These are phyloP conservation scores for Procambarus clarkii DNA, from an alignment of 1,140 invertebrate species.

Conservation along the genomic window DNA sequence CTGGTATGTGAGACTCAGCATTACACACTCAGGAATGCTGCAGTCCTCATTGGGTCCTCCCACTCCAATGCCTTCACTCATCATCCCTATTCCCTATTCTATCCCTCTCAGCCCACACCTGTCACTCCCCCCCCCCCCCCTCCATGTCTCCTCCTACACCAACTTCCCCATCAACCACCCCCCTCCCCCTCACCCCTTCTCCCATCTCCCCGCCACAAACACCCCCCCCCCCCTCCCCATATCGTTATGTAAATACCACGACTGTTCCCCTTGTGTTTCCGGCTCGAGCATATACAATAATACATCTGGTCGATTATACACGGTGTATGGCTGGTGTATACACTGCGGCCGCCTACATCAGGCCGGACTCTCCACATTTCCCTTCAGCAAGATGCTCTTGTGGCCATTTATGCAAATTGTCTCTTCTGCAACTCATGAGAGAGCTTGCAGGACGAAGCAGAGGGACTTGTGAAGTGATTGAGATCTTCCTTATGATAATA, in stretches of 20 bases:
- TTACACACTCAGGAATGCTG: too few relatives aligned
- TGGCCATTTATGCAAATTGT: constrained; percentile 42
- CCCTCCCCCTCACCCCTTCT: neutral
- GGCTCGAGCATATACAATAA: neutral
- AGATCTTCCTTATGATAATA: constrained; percentile 17
- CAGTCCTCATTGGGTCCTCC: too few relatives aligned
- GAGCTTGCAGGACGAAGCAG: neutral
- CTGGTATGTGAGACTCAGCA: too few relatives aligned
- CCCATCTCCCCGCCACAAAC: neutral
- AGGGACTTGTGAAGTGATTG: constrained; percentile 10
- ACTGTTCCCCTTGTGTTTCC: constrained; percentile 11
- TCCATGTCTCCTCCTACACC: neutral
- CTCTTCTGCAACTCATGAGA: neutral
- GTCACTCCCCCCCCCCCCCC: neutral
- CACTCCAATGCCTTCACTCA: neutral
- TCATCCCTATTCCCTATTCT: neutral
- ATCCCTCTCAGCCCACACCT: neutral
- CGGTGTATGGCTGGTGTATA: constrained; percentile 29
- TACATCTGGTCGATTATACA: constrained; percentile 18
- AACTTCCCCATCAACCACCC: neutral
- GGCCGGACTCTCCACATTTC: neutral
- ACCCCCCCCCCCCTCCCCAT: neutral
- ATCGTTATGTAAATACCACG: constrained; percentile 36
- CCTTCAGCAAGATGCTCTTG: constrained; percentile 21
- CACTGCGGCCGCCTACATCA: constrained; percentile 21